Percentiles rank a stretch among this genome's conserved stretches.
Conservation (phyloP, 2,888 invertebrate genomes). For the Drosophila histrio region DNA sequence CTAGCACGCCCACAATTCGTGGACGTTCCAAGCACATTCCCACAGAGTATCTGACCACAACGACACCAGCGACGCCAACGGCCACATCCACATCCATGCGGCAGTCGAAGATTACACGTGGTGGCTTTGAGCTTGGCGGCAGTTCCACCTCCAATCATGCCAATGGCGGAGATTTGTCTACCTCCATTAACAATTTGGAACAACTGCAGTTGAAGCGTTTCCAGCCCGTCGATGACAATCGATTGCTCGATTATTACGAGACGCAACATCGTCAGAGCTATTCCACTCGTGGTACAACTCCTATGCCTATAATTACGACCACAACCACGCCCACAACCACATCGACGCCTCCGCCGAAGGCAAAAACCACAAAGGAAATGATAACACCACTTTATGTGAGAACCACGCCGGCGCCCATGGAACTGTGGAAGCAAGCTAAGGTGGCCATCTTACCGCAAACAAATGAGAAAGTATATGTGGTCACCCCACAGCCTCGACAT, state of each 20-base stretch:
- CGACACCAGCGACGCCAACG: constrained; percentile 84
- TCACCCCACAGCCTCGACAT: constrained; percentile 88
- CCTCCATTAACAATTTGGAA: constrained; percentile 78
- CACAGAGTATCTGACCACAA: constrained; percentile 89
- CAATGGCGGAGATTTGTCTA: constrained; percentile 60
- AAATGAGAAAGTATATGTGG: constrained; percentile 92
- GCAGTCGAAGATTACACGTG: constrained; percentile 75
- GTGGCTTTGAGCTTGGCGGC: constrained; percentile 63
- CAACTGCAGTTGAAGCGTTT: constrained; percentile 74
- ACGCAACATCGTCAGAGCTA: constrained; percentile 28
- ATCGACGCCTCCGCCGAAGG: constrained; percentile 83
- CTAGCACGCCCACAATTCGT: constrained; percentile 86
- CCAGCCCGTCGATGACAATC: constrained; percentile 78
- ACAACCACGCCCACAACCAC: constrained; percentile 53
- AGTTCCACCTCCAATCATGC: constrained; percentile 34
- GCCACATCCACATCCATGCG: constrained; percentile 85
- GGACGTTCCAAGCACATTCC: constrained; percentile 91
- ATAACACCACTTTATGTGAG: constrained; percentile 76
- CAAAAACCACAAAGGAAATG: constrained; percentile 45
- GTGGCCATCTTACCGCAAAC: constrained; percentile 90
- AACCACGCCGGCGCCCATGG: constrained; percentile 62
- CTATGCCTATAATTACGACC: constrained; percentile 36
- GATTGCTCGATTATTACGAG: constrained; percentile 69
- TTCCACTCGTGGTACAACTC: constrained; percentile 26
- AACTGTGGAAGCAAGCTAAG: constrained; percentile 88